These are phyloP conservation scores for Meganola albula DNA, from an alignment of 2,888 invertebrate species.

Conservation along the genomic window DNA sequence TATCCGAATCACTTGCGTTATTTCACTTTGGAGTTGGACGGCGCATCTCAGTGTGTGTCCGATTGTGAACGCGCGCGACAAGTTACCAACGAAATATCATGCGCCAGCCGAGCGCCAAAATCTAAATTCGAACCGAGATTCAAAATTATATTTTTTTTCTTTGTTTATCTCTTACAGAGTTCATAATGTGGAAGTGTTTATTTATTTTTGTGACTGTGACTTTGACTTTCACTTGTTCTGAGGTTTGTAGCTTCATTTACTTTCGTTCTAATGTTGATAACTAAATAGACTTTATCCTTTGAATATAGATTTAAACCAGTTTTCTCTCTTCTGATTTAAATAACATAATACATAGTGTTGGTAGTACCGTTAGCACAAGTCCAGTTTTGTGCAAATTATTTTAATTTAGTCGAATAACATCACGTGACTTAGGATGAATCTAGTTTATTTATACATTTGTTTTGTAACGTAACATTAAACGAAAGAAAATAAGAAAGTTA, in stretches of 20 bases:
- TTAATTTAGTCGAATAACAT: too few relatives aligned
- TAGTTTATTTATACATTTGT: too few relatives aligned
- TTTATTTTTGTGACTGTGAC: conserved; percentile 54
- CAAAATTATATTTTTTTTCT: conserved; percentile 24
- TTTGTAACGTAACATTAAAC: too few relatives aligned
- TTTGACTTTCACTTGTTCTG: conserved; percentile 53
- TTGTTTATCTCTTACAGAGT: conserved; percentile 35
- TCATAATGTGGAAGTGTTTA: conserved; percentile 62
- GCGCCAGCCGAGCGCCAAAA: conserved; percentile 53
- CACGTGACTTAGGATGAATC: too few relatives aligned
- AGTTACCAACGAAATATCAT: conserved; percentile 47
- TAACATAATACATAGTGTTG: too few relatives aligned
- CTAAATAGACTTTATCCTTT: conserved; percentile 11
- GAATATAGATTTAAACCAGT: conserved; percentile 4
- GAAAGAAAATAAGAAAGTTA: too few relatives aligned
- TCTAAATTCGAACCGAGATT: conserved; percentile 46
- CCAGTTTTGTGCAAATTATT: too few relatives aligned
- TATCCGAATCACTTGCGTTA: conserved; percentile 54
- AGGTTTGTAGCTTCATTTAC: conserved; percentile 49
- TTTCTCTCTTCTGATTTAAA: too few relatives aligned
- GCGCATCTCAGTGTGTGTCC: conserved; percentile 61
- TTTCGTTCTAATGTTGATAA: conserved; percentile 22
- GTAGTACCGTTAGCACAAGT: too few relatives aligned
- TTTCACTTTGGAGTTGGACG: conserved; percentile 34
- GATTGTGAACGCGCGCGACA: conserved; percentile 54